phyloP scores from a whole-genome alignment of 2,888 invertebrate genomes.

The Conus canariensis region DNA sequence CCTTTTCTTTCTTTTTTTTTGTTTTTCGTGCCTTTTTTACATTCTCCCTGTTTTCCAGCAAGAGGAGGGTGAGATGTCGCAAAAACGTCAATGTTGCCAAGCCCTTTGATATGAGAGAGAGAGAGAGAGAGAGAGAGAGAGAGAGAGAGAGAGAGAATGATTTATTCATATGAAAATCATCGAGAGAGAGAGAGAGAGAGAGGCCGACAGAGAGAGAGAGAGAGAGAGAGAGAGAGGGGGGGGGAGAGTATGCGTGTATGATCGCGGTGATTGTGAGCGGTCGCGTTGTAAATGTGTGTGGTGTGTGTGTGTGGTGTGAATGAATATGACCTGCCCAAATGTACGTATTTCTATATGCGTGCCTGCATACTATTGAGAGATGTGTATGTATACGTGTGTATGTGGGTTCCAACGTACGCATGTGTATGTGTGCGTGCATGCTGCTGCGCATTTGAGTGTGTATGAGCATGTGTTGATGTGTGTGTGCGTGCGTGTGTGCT shows the following conservation, averaged over 20 bases:
- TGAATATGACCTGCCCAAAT: no score
- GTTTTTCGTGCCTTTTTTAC: no score
- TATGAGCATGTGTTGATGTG: neutral
- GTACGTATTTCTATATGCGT: no score
- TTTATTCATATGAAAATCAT: neutral
- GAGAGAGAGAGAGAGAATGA: slow-evolving; percentile 23
- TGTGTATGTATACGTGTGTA: neutral
- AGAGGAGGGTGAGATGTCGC: neutral
- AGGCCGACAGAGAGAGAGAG: slow-evolving; percentile 10
- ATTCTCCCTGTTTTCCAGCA: neutral
- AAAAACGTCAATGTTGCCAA: neutral
- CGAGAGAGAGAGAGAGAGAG: neutral
- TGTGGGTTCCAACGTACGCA: neutral
- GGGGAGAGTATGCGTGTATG: neutral
- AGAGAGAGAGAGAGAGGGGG: slow-evolving; percentile 7
- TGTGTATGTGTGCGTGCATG: neutral
- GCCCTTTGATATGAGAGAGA: no score
- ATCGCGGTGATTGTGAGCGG: no score
- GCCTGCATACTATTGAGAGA: no score
- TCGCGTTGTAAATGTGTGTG: neutral
- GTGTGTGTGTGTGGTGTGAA: neutral
- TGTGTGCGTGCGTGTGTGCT: neutral
- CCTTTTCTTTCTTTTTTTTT: neutral
- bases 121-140: neutral
- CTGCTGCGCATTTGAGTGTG: neutral